Evolutionary conservation across 2,797 vertebrate species (phyloP).

Genomic region (Hapalemur alaotrensis): DNA sequence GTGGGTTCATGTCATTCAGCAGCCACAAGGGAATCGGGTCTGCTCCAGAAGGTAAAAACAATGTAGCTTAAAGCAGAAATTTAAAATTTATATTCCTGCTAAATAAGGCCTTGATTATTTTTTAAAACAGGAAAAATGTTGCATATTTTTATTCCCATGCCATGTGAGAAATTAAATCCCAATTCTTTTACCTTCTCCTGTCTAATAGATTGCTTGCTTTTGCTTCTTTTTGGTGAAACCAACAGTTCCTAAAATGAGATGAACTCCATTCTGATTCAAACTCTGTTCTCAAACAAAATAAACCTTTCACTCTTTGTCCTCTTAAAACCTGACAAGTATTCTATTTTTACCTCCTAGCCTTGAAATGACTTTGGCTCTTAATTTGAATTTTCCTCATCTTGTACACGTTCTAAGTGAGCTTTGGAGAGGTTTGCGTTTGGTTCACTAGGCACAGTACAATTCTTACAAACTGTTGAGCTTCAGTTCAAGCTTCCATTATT

Average conservation of each 20-base stretch:
- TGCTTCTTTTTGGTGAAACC: not conserved
- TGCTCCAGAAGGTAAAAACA: not conserved
- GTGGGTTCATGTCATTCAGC: not conserved
- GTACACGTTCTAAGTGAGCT: not conserved
- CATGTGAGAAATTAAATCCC: not conserved
- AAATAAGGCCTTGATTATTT: not conserved
- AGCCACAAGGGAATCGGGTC: not conserved
- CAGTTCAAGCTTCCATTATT: slow-evolving; percentile 51
- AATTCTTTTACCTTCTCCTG: not conserved
- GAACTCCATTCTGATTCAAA: not conserved
- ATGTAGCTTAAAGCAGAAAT: not conserved
- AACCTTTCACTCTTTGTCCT: slow-evolving; percentile 6
- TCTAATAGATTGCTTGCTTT: not conserved
- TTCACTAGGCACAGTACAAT: not conserved
- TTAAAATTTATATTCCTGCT: not conserved
- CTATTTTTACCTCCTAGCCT: slow-evolving; percentile 27
- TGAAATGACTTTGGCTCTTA: not conserved
- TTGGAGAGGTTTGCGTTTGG: not conserved
- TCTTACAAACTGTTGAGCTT: slow-evolving; percentile 28
- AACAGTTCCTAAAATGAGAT: not conserved
- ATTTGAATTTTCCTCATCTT: not conserved
- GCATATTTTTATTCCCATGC: not conserved
- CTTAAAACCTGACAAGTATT: not conserved
- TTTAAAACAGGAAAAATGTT: not conserved
- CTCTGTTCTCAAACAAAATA: not conserved